Evolutionary conservation across 2,888 invertebrate species (phyloP).

Genomic region (Gymnosoma rotundatum): DNA sequence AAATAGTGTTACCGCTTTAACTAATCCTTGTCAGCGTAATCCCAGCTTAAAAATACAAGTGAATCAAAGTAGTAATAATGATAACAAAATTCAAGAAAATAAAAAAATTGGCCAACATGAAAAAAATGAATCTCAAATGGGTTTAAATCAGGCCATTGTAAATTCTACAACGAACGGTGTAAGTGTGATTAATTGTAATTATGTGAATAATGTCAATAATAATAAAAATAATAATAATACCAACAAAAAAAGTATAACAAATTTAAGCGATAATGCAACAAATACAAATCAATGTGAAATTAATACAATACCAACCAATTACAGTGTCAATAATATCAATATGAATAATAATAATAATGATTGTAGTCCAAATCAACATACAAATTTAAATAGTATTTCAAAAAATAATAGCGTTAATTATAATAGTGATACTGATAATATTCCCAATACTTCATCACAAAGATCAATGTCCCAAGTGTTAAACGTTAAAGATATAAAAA

Average conservation of each 20-base stretch:
- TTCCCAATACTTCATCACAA: constrained; percentile 16
- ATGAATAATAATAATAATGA: constrained; percentile 46
- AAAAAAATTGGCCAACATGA: constrained; percentile 18
- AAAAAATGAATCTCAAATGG: constrained; percentile 62
- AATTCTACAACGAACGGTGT: constrained; percentile 76
- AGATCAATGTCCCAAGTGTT: constrained; percentile 76
- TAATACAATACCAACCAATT: constrained; percentile 38
- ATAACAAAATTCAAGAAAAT: constrained; percentile 70
- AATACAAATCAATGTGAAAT: constrained; percentile 50
- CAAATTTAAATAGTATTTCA: constrained; percentile 65
- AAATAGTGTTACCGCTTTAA: constrained; percentile 68
- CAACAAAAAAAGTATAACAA: constrained; percentile 61
- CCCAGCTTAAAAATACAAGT: constrained; percentile 82
- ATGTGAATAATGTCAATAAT: constrained; percentile 67
- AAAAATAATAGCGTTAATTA: constrained; percentile 72
- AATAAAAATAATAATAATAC: constrained; percentile 66
- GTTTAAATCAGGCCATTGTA: constrained; percentile 75
- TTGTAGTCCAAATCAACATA: constrained; percentile 35
- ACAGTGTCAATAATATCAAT: constrained; percentile 63
- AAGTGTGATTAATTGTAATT: constrained; percentile 81
- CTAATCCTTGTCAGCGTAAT: constrained; percentile 76
- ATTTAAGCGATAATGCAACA: constrained; percentile 70
- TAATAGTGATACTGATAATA: constrained; percentile 65
- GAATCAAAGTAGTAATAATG: constrained; percentile 76
- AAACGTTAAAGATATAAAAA: constrained; percentile 57